A percentile compares a stretch with the other conserved stretches of the same genome.
phyloP scores from a whole-genome alignment of 2,888 invertebrate species.

The Pegoplata infirma region DNA sequence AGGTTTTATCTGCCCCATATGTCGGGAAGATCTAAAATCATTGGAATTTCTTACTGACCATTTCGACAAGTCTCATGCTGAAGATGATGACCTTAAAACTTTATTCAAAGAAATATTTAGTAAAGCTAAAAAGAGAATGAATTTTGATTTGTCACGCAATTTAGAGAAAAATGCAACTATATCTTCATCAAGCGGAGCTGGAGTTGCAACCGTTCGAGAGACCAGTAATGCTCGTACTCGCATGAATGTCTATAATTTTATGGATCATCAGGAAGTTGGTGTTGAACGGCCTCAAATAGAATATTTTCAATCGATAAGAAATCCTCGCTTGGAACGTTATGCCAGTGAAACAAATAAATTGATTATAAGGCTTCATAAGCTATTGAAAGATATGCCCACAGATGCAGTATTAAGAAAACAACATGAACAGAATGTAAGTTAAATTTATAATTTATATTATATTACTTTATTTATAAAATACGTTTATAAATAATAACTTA shows the following conservation, averaged over 20 bases:
- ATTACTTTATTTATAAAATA: not conserved
- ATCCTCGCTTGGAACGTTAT: constrained; percentile 88
- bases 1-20: constrained; percentile 97
- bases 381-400: constrained; percentile 88
- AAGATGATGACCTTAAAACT: constrained; percentile 89
- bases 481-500: not conserved
- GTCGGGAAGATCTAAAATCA: constrained; percentile 92
- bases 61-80: constrained; percentile 92
- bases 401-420: constrained; percentile 86
- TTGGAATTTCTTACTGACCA: constrained; percentile 90
- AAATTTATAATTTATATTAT: no score
- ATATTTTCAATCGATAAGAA: constrained; percentile 86
- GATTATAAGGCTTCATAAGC: constrained; percentile 93
- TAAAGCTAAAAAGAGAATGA: constrained; percentile 93
- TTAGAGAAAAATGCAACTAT: constrained; percentile 80
- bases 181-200: constrained; percentile 55
- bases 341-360: constrained; percentile 97
- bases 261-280: constrained; percentile 77
- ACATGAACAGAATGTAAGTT: constrained; percentile 82
- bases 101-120: constrained; percentile 88
- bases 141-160: constrained; percentile 80
- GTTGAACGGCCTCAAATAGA: constrained; percentile 82
- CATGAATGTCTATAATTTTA: constrained; percentile 71
- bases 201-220: constrained; percentile 1
- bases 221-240: constrained; percentile 67